A percentile compares a stretch with the other conserved stretches of the same genome.
Evolutionary conservation across 2,888 invertebrate species (phyloP).

Genomic region (Calliphora vomitoria): DNA sequence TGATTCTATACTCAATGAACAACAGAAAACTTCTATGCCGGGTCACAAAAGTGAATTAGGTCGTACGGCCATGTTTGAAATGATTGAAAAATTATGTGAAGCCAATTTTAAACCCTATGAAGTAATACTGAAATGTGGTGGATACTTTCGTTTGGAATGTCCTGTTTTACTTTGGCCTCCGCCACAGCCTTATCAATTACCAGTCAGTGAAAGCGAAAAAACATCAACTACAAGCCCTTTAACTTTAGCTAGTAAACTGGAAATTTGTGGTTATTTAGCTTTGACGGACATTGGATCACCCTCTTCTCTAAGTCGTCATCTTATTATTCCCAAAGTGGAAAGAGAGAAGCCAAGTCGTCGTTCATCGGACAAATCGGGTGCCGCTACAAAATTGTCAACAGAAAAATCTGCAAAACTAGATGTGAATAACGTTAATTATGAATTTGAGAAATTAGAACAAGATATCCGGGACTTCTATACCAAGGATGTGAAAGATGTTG

Average conservation of each 20-base stretch:
- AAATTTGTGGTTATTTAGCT: conserved; percentile 95
- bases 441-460: conserved; percentile 83
- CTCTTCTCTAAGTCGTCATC: conserved; percentile 94
- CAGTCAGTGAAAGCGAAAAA: conserved; percentile 47
- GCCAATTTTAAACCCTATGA: conserved; percentile 90
- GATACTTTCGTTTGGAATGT: conserved; percentile 87
- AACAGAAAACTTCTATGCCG: conserved; percentile 38
- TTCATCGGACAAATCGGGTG: conserved; percentile 79
- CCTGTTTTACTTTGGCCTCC: conserved; percentile 90
- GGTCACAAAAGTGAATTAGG: conserved; percentile 82
- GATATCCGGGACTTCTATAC: conserved; percentile 83
- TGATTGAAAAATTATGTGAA: conserved; percentile 89
- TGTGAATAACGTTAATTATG: conserved; percentile 79
- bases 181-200: conserved; percentile 85
- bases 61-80: conserved; percentile 81
- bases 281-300: conserved; percentile 96
- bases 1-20: conserved; percentile 58
- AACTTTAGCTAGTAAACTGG: conserved; percentile 89
- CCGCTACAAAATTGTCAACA: conserved; percentile 84
- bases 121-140: conserved; percentile 90
- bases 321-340: conserved; percentile 91
- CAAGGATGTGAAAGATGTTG: conserved; percentile 79
- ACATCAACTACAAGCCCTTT: conserved; percentile 10
- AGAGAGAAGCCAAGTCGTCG: conserved; percentile 84
- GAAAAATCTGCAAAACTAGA: conserved; percentile 78